Evolutionary conservation across 2,888 invertebrate genomes (phyloP).

Genomic region (Synanthedon vespiformis): DNA sequence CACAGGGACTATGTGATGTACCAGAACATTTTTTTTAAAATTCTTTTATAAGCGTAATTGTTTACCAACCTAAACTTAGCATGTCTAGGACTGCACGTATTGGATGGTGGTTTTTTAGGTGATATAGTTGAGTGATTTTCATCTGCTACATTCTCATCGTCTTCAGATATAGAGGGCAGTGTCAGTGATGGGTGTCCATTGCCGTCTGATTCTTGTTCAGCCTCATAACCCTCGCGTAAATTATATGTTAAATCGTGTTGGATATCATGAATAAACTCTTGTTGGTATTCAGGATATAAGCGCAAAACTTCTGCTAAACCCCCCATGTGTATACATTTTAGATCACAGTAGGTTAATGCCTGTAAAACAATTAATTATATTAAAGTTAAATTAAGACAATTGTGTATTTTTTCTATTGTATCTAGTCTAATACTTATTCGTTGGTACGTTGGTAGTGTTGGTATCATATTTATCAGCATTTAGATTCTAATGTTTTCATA

Average conservation of each 20-base stretch:
- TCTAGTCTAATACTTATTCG: too few species aligned
- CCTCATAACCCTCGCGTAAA: conserved; percentile 91
- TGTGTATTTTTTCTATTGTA: not conserved
- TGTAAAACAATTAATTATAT: conserved; percentile 25
- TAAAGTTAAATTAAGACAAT: not conserved
- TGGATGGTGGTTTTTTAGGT: conserved; percentile 71
- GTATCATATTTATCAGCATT: too few species aligned
- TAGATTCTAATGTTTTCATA: too few species aligned
- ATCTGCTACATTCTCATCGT: conserved; percentile 90
- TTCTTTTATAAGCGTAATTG: conserved; percentile 11
- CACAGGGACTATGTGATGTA: too few species aligned
- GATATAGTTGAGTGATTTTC: conserved; percentile 69
- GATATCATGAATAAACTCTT: conserved; percentile 93
- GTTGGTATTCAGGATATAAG: conserved; percentile 94
- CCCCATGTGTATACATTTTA: conserved; percentile 92
- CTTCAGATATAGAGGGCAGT: conserved; percentile 93
- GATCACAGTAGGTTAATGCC: conserved; percentile 95
- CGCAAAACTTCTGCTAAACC: conserved; percentile 90
- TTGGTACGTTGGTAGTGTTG: too few species aligned
- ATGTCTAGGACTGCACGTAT: conserved; percentile 76
- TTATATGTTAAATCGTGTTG: conserved; percentile 96
- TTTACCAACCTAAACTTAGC: conserved; percentile 66
- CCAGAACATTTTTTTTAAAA: too few species aligned
- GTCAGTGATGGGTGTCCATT: conserved; percentile 86
- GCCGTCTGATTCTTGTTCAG: conserved; percentile 82